These are phyloP conservation scores for Chitala chitala DNA, from an alignment of 2,113 vertebrate genomes.

Conservation along the genomic window DNA sequence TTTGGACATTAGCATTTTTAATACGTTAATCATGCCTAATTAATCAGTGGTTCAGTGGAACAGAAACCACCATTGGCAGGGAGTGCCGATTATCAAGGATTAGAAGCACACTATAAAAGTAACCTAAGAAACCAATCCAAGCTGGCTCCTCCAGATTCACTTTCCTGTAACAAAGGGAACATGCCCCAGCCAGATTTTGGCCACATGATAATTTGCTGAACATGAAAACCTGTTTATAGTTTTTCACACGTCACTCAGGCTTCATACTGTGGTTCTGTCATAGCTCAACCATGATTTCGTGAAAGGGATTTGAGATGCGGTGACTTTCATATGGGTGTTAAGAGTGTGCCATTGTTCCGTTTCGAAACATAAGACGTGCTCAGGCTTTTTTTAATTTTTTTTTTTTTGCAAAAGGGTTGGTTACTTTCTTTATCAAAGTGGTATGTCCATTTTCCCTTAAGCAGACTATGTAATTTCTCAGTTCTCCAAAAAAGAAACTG, in stretches of 20 bases:
- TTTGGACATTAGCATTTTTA: no score
- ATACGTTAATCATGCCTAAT: no score
- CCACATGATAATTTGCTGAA: background rate
- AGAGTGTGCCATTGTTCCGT: background rate
- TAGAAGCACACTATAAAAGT: background rate
- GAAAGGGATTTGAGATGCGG: background rate
- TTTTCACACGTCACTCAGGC: background rate
- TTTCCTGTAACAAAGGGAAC: background rate
- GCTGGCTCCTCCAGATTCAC: background rate
- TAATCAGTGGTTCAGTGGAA: no score
- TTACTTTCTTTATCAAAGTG: constrained; percentile 39
- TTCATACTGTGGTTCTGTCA: background rate
- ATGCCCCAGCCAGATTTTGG: background rate
- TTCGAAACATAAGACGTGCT: background rate
- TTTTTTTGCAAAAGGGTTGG: constrained; percentile 32
- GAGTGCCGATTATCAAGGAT: background rate
- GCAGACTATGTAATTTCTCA: constrained; percentile 2
- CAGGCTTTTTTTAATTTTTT: no score
- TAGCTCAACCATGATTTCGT: background rate
- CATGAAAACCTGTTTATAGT: background rate
- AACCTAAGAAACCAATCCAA: background rate
- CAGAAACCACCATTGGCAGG: background rate
- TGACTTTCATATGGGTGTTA: background rate
- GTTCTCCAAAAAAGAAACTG: no score
- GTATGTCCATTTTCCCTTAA: background rate